Evolutionary conservation across 92 coral and sea anemone species (phyloP).

Genomic region (Montipora capitata): DNA sequence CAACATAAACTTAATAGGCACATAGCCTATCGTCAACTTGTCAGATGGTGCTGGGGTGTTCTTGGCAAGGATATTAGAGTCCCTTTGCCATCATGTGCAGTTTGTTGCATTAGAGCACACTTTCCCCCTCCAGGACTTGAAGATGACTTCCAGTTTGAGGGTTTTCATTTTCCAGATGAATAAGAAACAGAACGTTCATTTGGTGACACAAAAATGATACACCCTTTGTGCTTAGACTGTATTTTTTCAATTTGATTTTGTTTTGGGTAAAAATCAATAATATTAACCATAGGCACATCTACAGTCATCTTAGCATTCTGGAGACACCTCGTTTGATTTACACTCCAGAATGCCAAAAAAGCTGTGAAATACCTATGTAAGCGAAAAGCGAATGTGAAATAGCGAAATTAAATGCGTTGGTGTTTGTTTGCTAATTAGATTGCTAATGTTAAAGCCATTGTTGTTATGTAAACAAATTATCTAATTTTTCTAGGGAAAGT

Average conservation of each 20-base stretch:
- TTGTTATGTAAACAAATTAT: neutral
- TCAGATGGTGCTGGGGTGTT: slow-evolving; percentile 79
- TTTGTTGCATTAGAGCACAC: slow-evolving; percentile 80
- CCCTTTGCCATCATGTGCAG: slow-evolving; percentile 74
- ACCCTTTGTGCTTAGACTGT: neutral
- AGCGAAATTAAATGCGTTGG: no score
- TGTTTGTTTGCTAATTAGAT: no score
- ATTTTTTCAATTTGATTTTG: neutral
- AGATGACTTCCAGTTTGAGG: slow-evolving; percentile 73
- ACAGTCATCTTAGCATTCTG: no score
- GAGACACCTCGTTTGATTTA: no score
- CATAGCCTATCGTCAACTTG: slow-evolving; percentile 62
- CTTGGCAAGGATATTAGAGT: slow-evolving; percentile 71
- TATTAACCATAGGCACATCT: neutral
- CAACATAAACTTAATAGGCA: slow-evolving; percentile 67
- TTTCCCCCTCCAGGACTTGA: slow-evolving; percentile 78
- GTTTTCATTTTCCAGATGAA: slow-evolving; percentile 66
- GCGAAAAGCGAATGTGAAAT: no score
- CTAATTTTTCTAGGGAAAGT: neutral
- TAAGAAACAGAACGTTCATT: slow-evolving; percentile 33
- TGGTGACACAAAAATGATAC: neutral
- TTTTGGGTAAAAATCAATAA: neutral
- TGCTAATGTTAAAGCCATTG: no score
- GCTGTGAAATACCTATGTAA: no score
- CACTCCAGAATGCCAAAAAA: no score